These are phyloP conservation scores for Microcaecilia unicolor DNA, from an alignment of 2,797 vertebrate species.

Conservation along the genomic window DNA sequence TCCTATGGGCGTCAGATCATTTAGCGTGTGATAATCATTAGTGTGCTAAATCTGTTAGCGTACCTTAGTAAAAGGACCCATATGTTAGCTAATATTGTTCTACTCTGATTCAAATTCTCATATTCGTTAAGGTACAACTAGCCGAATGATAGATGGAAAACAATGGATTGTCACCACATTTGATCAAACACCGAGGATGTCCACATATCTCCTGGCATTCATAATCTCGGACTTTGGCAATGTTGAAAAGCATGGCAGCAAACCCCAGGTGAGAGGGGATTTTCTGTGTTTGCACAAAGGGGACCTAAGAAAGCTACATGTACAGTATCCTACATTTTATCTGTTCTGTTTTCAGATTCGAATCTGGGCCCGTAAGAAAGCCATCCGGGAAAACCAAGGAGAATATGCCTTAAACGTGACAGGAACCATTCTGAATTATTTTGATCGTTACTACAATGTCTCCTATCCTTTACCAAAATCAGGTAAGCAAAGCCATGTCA, in stretches of 20 bases:
- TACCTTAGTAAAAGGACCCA: too few species aligned
- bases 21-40: too few species aligned
- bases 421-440: slow-evolving; percentile 66
- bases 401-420: slow-evolving; percentile 62
- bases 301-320: too few species aligned
- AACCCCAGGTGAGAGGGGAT: too few species aligned
- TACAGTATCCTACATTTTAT: too few species aligned
- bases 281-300: too few species aligned
- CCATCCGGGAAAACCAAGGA: slow-evolving; percentile 51
- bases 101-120: too few species aligned
- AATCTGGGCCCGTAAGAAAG: slow-evolving; percentile 76
- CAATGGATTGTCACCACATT: slow-evolving; percentile 52
- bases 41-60: too few species aligned
- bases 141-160: rapidly evolving
- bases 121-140: slow-evolving; percentile 11
- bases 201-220: slow-evolving; percentile 84
- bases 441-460: slow-evolving; percentile 54
- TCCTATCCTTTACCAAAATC: slow-evolving; percentile 74
- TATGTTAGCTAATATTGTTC: too few species aligned
- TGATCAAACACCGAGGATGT: slow-evolving; percentile 69
- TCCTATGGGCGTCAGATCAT: too few species aligned
- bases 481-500: too few species aligned
- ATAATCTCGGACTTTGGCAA: slow-evolving; percentile 69
- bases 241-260: neutral
- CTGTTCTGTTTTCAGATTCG: slow-evolving; percentile 51